Evolutionary conservation across 2,888 invertebrate genomes (phyloP).

Genomic region (Chelonus formosanus): DNA sequence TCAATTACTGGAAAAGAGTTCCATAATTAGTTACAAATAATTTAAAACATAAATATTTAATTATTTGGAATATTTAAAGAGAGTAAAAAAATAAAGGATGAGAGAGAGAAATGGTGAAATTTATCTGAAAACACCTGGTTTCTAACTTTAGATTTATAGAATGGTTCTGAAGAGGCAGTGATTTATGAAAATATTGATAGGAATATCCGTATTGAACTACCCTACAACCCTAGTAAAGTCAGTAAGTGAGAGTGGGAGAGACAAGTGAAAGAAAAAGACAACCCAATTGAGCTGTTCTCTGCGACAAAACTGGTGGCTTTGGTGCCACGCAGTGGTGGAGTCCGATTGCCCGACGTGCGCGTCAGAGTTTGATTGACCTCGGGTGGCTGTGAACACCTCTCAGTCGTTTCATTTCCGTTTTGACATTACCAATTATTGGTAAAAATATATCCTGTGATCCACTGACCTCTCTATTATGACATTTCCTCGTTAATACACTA

Average conservation of each 20-base stretch:
- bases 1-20: too few relatives aligned
- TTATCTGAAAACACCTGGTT: too few relatives aligned
- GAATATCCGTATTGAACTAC: constrained; percentile 10
- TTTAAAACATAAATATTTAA: too few relatives aligned
- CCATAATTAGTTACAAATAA: too few relatives aligned
- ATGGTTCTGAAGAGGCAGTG: too few relatives aligned
- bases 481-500: constrained; percentile 5
- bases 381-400: constrained; percentile 26
- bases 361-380: constrained; percentile 35
- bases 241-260: background rate
- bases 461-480: constrained; percentile 28
- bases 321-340: constrained; percentile 18
- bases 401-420: constrained; percentile 32
- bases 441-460: constrained; percentile 33
- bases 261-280: constrained; percentile 19
- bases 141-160: too few relatives aligned
- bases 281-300: constrained; percentile 24
- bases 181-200: background rate
- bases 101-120: too few relatives aligned
- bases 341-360: constrained; percentile 26
- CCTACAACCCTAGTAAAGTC: background rate
- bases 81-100: too few relatives aligned
- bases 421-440: constrained; percentile 34
- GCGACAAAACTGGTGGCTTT: constrained; percentile 26
- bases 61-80: too few relatives aligned